Base-by-base conservation (phyloP, 2,888 invertebrate species). In the Spilarctia lutea region DNA sequence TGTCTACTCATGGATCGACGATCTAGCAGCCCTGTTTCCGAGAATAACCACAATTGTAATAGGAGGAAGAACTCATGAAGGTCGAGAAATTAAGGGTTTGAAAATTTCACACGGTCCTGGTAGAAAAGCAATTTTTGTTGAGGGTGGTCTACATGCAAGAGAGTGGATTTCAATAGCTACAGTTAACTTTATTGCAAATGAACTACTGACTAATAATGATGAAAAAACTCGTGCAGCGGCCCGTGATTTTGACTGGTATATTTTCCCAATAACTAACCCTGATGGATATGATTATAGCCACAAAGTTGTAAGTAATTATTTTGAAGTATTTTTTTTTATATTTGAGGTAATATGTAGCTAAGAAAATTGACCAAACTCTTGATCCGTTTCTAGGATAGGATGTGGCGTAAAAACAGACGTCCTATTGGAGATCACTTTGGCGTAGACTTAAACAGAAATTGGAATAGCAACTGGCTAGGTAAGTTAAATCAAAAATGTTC, bases 161-260 rank as follows among this genome's bases (percentile, higher is more conserved):
- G 98, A 98, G 92, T 98, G 97, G 97, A 97, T 97, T 63, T 94
- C 96, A 0, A 96, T 97, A 6, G 97, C 97, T 0, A 96, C 97
- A 6, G 96, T 96, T 0, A 96, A 97, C 0, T 97, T 96, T 92
- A 96, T 98, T 48, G 96, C 98, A 27, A 97, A 98, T 85, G 96
- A 97, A 88, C 89, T 98, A 33, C 88, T 98, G 16, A 97, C 96
- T 0, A 97, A 97, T 71, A 86, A 89, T 1, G 95, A 97, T 81
- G 81, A 93, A 0, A 91, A 92, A 56, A 93, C 96, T 0, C 93
- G 96, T 27, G 90, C 93, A 7, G 90, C 98, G 72, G 97, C 97
- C 0, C 96, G 97, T 74, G 96, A 96, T 78, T 96, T 97, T 79
- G 97, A 98, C 86, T 98, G 98, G 97, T 97, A 98, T 85, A 96